A percentile compares a stretch with the other conserved stretches of the same genome.
Conservation (phyloP, 2,888 invertebrate genomes). For the Drosophila limbata region DNA sequence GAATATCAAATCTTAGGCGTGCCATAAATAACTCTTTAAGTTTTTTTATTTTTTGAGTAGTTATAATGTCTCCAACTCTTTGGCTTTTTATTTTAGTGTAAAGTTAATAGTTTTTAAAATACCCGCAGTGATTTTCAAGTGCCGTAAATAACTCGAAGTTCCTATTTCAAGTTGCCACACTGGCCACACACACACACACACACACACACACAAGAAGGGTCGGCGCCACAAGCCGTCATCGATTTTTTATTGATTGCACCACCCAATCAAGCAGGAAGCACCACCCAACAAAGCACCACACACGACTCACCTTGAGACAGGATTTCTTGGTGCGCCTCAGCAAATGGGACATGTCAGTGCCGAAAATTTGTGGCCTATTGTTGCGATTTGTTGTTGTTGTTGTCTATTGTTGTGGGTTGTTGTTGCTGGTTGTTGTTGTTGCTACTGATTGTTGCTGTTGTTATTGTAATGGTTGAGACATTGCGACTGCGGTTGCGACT, state of each 20-base stretch:
- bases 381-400: conserved; percentile 14
- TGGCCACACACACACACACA: too few species aligned
- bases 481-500: conserved; percentile 27
- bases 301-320: conserved; percentile 83
- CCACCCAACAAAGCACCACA: neutral
- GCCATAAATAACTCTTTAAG: too few species aligned
- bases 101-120: too few species aligned
- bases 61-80: too few species aligned
- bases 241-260: conserved; percentile 70
- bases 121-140: too few species aligned
- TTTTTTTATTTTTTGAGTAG: too few species aligned
- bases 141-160: neutral
- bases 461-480: conserved; percentile 29
- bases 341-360: conserved; percentile 80
- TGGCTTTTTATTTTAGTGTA: too few species aligned
- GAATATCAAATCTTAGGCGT: too few species aligned
- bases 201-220: conserved; percentile 1
- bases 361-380: conserved; percentile 17
- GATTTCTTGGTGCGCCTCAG: conserved; percentile 85
- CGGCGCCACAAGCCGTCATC: conserved; percentile 38
- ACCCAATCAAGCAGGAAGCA: neutral
- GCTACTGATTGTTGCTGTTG: conserved; percentile 15
- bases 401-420: conserved; percentile 25
- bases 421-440: conserved; percentile 20
- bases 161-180: neutral